Evolutionary conservation across 2,888 invertebrate genomes (phyloP).

Genomic region (Ormyrus pomaceus): DNA sequence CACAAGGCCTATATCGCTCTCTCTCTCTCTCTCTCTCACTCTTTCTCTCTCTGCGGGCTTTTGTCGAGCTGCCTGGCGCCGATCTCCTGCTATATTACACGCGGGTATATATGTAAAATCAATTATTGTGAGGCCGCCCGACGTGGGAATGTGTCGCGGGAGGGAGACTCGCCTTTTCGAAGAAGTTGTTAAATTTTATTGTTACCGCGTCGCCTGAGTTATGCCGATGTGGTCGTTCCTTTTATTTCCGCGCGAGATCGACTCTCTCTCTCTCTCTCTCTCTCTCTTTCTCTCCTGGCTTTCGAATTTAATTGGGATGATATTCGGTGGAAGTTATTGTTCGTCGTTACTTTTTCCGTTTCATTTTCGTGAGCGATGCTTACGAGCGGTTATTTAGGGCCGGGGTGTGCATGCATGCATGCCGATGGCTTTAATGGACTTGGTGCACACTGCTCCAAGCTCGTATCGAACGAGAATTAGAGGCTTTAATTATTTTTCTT

Average conservation of each 20-base stretch:
- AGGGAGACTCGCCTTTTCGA: constrained; percentile 27
- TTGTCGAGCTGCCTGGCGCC: background rate
- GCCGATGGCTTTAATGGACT: background rate
- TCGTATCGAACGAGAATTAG: too few species aligned
- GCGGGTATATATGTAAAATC: constrained; percentile 42
- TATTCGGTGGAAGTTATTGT: constrained; percentile 35
- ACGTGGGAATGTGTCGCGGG: constrained; percentile 44
- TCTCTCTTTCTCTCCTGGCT: background rate
- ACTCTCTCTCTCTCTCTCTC: too few species aligned
- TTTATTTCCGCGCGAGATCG: background rate
- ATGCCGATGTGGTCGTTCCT: constrained; percentile 8
- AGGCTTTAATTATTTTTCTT: too few species aligned
- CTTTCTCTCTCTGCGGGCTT: too few species aligned
- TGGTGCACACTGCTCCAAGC: too few species aligned
- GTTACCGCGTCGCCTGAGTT: constrained; percentile 49
- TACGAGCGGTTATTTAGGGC: background rate
- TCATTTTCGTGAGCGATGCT: constrained; percentile 1
- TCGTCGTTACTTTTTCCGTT: background rate
- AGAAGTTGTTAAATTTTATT: constrained; percentile 58
- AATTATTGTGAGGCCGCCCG: constrained; percentile 30
- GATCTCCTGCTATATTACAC: background rate
- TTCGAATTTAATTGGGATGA: constrained; percentile 50
- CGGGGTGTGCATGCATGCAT: background rate
- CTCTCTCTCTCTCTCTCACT: background rate
- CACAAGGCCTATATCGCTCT: background rate